phyloP scores from a whole-genome alignment of 1,140 invertebrate genomes.

The Brachionus asplanchnoidis region DNA sequence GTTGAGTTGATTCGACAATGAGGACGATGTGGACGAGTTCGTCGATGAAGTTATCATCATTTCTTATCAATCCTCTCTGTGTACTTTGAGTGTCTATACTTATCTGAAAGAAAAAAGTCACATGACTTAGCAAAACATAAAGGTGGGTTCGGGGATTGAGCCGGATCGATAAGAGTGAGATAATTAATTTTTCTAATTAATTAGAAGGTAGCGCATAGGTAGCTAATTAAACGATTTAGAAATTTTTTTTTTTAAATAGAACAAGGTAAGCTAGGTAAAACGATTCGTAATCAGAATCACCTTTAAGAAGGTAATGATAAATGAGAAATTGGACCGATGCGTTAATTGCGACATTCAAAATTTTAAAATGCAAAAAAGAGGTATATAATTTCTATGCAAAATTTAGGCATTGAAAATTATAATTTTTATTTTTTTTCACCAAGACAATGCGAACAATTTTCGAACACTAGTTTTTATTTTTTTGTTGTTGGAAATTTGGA shows the following conservation, averaged over 20 bases:
- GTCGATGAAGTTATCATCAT: constrained; percentile 21
- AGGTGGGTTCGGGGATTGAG: neutral
- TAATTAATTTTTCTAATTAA: neutral
- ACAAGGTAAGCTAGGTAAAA: neutral
- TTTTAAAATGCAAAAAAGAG: neutral
- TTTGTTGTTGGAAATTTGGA: neutral
- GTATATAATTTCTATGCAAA: neutral
- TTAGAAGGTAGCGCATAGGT: constrained; percentile 4
- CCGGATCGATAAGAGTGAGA: neutral
- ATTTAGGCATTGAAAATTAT: neutral
- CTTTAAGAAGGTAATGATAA: neutral
- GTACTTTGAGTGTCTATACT: neutral
- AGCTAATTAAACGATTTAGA: neutral
- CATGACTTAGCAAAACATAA: neutral
- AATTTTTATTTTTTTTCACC: neutral
- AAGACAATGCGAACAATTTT: neutral
- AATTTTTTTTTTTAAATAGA: neutral
- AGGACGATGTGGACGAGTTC: neutral
- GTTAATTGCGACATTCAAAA: neutral
- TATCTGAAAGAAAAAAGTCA: neutral
- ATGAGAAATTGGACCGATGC: neutral
- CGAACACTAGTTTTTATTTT: neutral
- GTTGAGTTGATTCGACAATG: neutral
- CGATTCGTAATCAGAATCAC: neutral
- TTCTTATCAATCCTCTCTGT: neutral